A percentile compares a stretch with the other conserved stretches of the same genome.
These are phyloP conservation scores for Spea hammondii DNA, from an alignment of 2,797 vertebrate species.

Conservation along the genomic window DNA sequence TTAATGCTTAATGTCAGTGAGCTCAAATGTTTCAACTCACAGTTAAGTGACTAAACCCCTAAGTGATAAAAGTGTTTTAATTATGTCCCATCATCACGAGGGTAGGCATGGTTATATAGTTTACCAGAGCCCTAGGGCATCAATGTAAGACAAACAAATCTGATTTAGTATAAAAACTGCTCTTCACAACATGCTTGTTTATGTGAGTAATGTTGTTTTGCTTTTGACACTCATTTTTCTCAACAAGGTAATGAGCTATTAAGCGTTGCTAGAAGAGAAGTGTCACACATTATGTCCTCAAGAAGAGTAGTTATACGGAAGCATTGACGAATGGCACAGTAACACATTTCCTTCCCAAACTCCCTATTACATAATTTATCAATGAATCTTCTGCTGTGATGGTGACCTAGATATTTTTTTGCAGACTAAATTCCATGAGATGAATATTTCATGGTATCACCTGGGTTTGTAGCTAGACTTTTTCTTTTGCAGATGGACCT, in stretches of 20 bases:
- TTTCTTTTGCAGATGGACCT: not conserved
- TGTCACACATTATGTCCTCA: constrained; percentile 18
- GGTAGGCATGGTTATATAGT: too few species aligned
- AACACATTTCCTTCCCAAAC: constrained; percentile 35
- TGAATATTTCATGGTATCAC: constrained; percentile 34
- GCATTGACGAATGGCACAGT: constrained; percentile 16
- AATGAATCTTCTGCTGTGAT: constrained; percentile 18
- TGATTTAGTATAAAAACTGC: not conserved
- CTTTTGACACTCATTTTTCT: constrained; percentile 3
- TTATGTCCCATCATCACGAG: too few species aligned
- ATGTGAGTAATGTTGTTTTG: not conserved
- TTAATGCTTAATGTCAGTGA: too few species aligned
- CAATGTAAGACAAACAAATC: not conserved
- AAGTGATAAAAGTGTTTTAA: too few species aligned
- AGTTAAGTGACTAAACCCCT: not conserved
- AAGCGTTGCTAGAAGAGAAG: not conserved
- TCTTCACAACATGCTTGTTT: not conserved
- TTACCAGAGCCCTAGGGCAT: not conserved
- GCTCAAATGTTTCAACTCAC: too few species aligned
- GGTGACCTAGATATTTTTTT: constrained; percentile 29
- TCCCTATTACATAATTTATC: constrained; percentile 36
- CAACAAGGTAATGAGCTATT: constrained; percentile 22
- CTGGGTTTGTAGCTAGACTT: constrained; percentile 21
- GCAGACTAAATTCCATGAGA: constrained; percentile 28
- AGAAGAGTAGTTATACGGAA: not conserved